These are phyloP conservation scores for Lucilia sericata DNA, from an alignment of 1,140 invertebrate genomes.

Conservation along the genomic window DNA sequence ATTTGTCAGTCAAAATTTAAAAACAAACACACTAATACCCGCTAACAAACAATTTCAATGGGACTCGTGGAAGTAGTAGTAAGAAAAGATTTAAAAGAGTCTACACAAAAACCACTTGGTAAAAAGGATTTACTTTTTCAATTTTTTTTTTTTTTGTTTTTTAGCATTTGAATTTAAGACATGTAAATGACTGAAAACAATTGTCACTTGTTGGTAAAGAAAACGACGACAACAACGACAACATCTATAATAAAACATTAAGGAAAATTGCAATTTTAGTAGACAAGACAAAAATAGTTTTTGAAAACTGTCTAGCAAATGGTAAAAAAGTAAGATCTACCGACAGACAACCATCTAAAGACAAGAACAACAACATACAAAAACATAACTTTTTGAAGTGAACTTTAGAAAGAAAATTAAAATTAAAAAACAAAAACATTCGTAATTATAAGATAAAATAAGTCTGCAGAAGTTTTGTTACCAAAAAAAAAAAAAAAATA, in stretches of 20 bases:
- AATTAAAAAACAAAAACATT: background rate
- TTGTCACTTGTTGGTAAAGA: slow-evolving; percentile 23
- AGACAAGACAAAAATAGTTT: slow-evolving; percentile 21
- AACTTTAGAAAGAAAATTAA: background rate
- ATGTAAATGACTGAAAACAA: slow-evolving; percentile 40
- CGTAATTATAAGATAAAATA: slow-evolving; percentile 27
- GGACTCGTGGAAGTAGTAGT: background rate
- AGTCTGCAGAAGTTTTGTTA: slow-evolving; percentile 14
- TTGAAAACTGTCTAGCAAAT: background rate
- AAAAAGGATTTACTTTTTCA: background rate
- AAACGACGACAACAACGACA: background rate
- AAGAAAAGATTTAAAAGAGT: background rate
- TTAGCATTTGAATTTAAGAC: slow-evolving; percentile 25
- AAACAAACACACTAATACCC: background rate
- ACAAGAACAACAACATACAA: background rate
- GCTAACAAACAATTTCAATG: background rate
- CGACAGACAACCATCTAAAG: background rate
- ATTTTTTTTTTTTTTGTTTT: background rate
- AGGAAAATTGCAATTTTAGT: slow-evolving; percentile 38
- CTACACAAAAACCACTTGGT: slow-evolving; percentile 9
- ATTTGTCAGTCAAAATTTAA: slow-evolving; percentile 27
- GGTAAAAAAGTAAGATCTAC: background rate
- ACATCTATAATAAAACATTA: slow-evolving; percentile 13
- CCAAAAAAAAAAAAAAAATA: background rate
- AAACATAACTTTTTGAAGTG: slow-evolving; percentile 3